Conservation (phyloP, 2,113 vertebrate genomes). For the Chloropsis cyanopogon region DNA sequence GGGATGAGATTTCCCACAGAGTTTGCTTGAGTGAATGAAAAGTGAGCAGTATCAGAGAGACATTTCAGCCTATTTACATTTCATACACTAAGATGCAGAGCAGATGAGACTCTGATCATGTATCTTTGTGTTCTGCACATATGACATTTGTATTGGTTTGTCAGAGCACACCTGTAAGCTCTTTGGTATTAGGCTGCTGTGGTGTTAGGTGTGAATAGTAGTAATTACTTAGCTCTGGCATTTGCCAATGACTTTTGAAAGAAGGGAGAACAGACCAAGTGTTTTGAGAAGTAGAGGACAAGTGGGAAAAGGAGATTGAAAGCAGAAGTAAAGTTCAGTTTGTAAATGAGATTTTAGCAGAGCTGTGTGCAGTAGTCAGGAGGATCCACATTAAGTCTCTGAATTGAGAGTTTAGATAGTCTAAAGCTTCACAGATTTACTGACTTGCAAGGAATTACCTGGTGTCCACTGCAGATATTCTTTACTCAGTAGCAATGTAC, state of each 20-base stretch:
- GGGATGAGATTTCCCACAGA: not conserved
- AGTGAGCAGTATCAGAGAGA: not conserved
- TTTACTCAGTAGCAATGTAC: not conserved
- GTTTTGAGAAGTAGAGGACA: not conserved
- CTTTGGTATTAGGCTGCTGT: not conserved
- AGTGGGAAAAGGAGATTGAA: not conserved
- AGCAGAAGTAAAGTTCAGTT: not conserved
- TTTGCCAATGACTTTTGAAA: not conserved
- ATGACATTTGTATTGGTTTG: not conserved
- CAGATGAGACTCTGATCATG: not conserved
- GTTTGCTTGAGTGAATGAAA: not conserved
- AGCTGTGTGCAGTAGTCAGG: not conserved
- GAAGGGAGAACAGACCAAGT: not conserved
- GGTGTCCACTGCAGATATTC: not conserved
- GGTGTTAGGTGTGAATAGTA: not conserved
- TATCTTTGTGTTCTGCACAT: not conserved
- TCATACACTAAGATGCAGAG: not conserved
- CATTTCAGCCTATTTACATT: not conserved
- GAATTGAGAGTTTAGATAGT: not conserved
- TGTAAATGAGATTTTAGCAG: not conserved
- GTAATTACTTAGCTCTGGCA: not conserved
- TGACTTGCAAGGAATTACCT: not conserved
- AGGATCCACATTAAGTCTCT: not conserved
- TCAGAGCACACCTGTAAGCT: not conserved
- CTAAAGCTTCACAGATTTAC: not conserved